phyloP scores from a whole-genome alignment of 2,888 invertebrate species.

The Tridacna crocea region DNA sequence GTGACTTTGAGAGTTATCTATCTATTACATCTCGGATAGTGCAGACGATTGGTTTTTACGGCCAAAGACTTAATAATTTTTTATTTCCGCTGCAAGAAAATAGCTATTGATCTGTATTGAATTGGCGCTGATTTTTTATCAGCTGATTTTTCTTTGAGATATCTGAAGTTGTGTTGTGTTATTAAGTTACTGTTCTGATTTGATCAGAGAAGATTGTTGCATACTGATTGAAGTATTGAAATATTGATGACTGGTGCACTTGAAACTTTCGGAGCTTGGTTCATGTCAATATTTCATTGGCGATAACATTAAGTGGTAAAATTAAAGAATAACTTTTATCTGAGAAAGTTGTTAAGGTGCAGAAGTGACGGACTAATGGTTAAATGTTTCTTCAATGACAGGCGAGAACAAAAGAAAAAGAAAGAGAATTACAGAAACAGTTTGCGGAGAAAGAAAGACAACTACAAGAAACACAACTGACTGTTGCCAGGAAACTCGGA shows the following conservation, averaged over 20 bases:
- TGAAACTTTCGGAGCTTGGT: too few relatives aligned
- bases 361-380: background rate
- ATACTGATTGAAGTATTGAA: background rate
- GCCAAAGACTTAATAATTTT: background rate
- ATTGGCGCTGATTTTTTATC: conserved; percentile 3
- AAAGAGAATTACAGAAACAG: conserved; percentile 80
- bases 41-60: conserved; percentile 35
- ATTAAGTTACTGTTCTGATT: conserved; percentile 16
- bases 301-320: background rate
- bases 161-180: conserved; percentile 11
- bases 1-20: conserved; percentile 33
- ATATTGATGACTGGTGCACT: too few relatives aligned
- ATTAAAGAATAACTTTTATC: background rate
- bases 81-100: background rate
- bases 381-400: conserved; percentile 49
- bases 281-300: too few relatives aligned
- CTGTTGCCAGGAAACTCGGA: conserved; percentile 83
- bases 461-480: conserved; percentile 82
- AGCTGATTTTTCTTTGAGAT: conserved; percentile 6
- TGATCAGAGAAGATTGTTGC: background rate
- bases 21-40: conserved; percentile 43
- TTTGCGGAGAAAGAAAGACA: conserved; percentile 84
- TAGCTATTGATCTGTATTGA: conserved; percentile 16
- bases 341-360: background rate
- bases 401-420: conserved; percentile 83